Base-by-base conservation (phyloP, 37 sponge, comb jelly and placozoan species). In the Petrosia ficiformis region DNA sequence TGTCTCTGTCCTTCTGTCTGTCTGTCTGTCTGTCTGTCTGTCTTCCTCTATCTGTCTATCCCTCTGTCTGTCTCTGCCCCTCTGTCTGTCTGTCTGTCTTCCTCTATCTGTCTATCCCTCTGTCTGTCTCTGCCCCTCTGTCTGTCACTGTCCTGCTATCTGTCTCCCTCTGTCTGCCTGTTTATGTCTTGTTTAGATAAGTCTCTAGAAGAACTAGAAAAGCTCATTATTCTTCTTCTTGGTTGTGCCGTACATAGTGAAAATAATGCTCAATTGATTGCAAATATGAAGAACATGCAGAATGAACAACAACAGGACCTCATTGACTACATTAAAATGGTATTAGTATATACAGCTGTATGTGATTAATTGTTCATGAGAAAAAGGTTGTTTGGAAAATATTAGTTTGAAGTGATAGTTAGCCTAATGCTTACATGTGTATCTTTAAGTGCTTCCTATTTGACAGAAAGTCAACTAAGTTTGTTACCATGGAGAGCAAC, bases 201-300 rank as follows among this genome's bases (percentile, higher is more conserved):
- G 39, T 85, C 93, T 70, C 71, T 95, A 61, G 88, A 95, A 34
- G 88, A 95, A 68, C 1, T 95, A 79, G 96, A 95, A 79, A 91
- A 84, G 87, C 64, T 95, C 59, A 78, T 95, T 44, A 52, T 85
- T 28, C 79, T 95, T 4, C 72, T 95, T 29, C 81, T 95, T 39
- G 96, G 96, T 48, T 92, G 93, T 80, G 90, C 76, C 5, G 90
- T 95, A 29, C 82, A 92, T 78, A 92, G 92, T 42, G 92, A 95
- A 6, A 38, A 64, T 80, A 89, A 86, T 65, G 90, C 57, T 5
- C 83, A 89, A 1, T 82, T 95, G 35, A 85, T 95, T 33, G 89
- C 92, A 83, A 72, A 82, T 54, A 92, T 95, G 86, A 90, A 88
- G 87, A 36, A 38, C n/a, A 83, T 95, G 93, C 82, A 79, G 32